These are phyloP conservation scores for Cydia pomonella DNA, from an alignment of 1,140 invertebrate species.

Conservation along the genomic window DNA sequence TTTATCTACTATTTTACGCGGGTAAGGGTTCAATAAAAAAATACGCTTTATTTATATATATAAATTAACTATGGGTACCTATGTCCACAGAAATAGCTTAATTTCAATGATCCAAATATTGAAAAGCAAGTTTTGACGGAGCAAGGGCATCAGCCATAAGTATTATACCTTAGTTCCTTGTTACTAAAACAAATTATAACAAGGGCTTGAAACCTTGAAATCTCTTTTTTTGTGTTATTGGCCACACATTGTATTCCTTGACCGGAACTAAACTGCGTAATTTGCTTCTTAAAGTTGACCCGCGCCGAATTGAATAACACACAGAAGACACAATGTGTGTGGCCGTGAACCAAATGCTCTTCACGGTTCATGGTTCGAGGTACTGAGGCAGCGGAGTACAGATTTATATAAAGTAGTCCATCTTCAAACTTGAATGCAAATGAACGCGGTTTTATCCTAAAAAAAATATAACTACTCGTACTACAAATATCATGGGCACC, in stretches of 20 bases:
- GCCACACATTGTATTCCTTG: conserved; percentile 11
- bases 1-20: too few relatives aligned
- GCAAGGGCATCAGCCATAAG: too few relatives aligned
- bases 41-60: too few relatives aligned
- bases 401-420: not conserved
- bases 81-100: too few relatives aligned
- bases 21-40: too few relatives aligned
- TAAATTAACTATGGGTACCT: too few relatives aligned
- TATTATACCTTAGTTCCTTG: too few relatives aligned
- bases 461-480: too few relatives aligned
- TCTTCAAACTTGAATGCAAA: not conserved
- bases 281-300: conserved; percentile 18
- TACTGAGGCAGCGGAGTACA: not conserved
- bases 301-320: conserved; percentile 36
- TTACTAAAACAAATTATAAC: not conserved
- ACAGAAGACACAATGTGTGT: conserved; percentile 39
- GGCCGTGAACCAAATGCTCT: conserved; percentile 70
- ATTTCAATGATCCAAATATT: too few relatives aligned
- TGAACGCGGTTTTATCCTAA: too few relatives aligned
- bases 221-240: not conserved
- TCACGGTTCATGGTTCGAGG: conserved; percentile 52
- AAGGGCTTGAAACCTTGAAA: not conserved
- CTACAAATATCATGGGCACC: too few relatives aligned
- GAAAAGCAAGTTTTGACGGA: too few relatives aligned
- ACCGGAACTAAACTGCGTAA: conserved; percentile 21